Evolutionary conservation across 2,797 vertebrate species (phyloP), one percentile per base, ranked within the genome.

Genomic region (Phalanger gymnotis): DNA sequence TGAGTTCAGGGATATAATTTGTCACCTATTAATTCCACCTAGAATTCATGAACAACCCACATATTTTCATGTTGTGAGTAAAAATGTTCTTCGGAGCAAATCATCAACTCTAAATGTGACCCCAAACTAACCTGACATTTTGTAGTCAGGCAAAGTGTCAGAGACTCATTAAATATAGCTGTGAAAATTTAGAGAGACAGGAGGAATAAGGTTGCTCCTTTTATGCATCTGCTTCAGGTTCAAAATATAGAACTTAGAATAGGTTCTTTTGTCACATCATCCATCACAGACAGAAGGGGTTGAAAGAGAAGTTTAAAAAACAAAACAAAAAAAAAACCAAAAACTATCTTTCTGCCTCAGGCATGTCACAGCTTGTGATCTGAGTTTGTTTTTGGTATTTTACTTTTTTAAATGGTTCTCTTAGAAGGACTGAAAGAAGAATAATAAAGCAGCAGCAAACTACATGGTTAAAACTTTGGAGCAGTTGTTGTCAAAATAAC

Each of bases 341-440:
- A 90, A 95, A 40, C 92, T 54, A 14, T 30, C 22, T 66, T 87
- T 56, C 28, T 89, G 47, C 54, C 53, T 94, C 52, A 51, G 16
- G n/a, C 14, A 81, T 90, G 56, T 13, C 93, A 34, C 90, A 91
- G 27, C 92, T 94, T 96, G n/a, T 51, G 13, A 95, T 12, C 7
- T 12, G 0, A 3, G 51, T 2, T 27, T 10, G 0, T 90, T 94
- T 97, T 94, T 10, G 28, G 53, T 90, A 47, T 92, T 53, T 61
- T 27, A 73, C 93, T 93, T 93, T 57, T 11, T 87, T 54, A 92
- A 95, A 90, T 95, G 27, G 1, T 89, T 73, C 92, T 1, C 7
- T 89, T 94, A 54, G 92, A 96, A 56, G 3, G 4, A 58, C 91
- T 97, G 40, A 40, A 5, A 93, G 19, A 81, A 92, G 90, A 95